A percentile compares a stretch with the other conserved stretches of the same genome.
phyloP scores from a whole-genome alignment of 2,113 vertebrate species.

The Pogonocichla stellata region DNA sequence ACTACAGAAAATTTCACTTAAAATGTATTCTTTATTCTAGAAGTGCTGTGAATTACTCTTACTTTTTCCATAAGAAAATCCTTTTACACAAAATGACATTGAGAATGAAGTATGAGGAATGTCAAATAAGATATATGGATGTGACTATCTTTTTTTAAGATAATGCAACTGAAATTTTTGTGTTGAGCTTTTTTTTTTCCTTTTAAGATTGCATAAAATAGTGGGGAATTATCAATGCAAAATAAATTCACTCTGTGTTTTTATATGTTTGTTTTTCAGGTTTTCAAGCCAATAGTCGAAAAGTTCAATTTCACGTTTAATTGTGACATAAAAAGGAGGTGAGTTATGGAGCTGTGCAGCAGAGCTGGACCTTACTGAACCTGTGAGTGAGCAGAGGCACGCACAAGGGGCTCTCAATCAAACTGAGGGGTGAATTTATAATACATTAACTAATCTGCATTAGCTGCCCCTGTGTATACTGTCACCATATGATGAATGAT shows the following conservation, averaged over 20 bases:
- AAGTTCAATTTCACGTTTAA: constrained; percentile 90
- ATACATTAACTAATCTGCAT: not conserved
- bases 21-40: not conserved
- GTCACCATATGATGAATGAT: not conserved
- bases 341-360: not conserved
- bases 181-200: not conserved
- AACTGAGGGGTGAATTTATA: not conserved
- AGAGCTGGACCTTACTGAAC: not conserved
- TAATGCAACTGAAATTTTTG: not conserved
- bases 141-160: not conserved
- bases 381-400: not conserved
- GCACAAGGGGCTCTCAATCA: not conserved
- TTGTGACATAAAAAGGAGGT: constrained; percentile 93
- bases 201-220: not conserved
- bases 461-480: not conserved
- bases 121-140: not conserved
- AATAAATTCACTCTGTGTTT: not conserved
- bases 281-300: constrained; percentile 92
- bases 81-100: not conserved
- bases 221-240: not conserved
- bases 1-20: not conserved
- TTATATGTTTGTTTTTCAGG: constrained; percentile 73
- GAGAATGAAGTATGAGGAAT: not conserved
- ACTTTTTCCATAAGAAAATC: not conserved
- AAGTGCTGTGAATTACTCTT: not conserved